Percentiles rank a stretch among this genome's conserved stretches.
Evolutionary conservation across 35 echinoderm and acorn worm genomes (phyloP).

Genomic region (Ophiothrix spiculata): DNA sequence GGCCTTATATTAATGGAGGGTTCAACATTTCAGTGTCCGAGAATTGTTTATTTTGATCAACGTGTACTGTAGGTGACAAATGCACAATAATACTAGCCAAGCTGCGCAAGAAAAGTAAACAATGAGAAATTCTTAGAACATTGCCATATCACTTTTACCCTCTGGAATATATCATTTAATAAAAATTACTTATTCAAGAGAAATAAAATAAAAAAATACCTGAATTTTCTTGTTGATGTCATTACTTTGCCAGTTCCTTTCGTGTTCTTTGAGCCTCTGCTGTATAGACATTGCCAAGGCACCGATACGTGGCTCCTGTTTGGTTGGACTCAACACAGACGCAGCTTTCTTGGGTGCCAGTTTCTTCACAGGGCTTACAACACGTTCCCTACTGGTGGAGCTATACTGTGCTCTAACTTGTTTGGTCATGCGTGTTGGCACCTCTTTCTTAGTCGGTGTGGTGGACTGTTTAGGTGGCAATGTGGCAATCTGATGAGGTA

Average conservation of each 20-base stretch:
- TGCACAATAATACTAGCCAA: too few relatives aligned
- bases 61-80: too few relatives aligned
- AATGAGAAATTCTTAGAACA: too few relatives aligned
- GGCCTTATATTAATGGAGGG: too few relatives aligned
- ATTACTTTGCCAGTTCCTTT: constrained; percentile 86
- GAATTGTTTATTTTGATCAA: too few relatives aligned
- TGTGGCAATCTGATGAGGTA: neutral
- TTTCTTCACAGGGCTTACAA: constrained; percentile 18
- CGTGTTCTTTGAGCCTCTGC: constrained; percentile 69
- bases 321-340: constrained; percentile 39
- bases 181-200: too few relatives aligned
- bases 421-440: neutral
- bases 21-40: too few relatives aligned
- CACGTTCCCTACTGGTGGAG: constrained; percentile 26
- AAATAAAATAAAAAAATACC: too few relatives aligned
- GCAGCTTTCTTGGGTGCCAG: neutral
- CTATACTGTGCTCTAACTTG: constrained; percentile 6
- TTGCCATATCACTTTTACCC: too few relatives aligned
- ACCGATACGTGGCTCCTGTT: constrained; percentile 54
- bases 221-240: constrained; percentile 93
- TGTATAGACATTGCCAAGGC: constrained; percentile 87
- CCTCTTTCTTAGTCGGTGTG: constrained; percentile 38
- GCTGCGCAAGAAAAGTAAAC: too few relatives aligned
- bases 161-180: too few relatives aligned
- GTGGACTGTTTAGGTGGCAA: neutral